Evolutionary conservation across 2,113 vertebrate species (phyloP).

Genomic region (Megaceryle torquata): DNA sequence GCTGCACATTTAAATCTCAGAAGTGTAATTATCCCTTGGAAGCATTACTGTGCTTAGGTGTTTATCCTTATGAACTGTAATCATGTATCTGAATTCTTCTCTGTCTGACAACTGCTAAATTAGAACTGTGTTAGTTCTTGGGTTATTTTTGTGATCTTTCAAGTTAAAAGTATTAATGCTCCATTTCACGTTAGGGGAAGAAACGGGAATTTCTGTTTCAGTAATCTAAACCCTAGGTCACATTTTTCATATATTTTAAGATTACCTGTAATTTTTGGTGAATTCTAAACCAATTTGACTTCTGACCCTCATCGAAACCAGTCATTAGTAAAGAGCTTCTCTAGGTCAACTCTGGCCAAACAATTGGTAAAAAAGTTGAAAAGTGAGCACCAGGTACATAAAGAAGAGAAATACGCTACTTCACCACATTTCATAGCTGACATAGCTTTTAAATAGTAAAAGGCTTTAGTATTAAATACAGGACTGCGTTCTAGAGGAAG

Average conservation of each 20-base stretch:
- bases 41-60: background rate
- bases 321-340: background rate
- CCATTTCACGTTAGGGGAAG: background rate
- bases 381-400: background rate
- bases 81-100: background rate
- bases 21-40: background rate
- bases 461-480: background rate
- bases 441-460: background rate
- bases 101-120: background rate
- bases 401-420: background rate
- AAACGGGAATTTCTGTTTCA: background rate
- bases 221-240: background rate
- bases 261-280: background rate
- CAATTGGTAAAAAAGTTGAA: background rate
- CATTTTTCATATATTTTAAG: background rate
- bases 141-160: background rate
- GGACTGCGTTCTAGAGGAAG: background rate
- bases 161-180: background rate
- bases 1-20: background rate
- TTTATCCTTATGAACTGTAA: background rate
- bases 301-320: background rate
- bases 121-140: background rate
- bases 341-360: background rate
- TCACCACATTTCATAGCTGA: background rate
- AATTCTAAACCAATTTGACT: background rate